Evolutionary conservation across 92 coral and sea anemone genomes (phyloP), one percentile per base, ranked within the genome.

Genomic region (Virgularia gustaviana): DNA sequence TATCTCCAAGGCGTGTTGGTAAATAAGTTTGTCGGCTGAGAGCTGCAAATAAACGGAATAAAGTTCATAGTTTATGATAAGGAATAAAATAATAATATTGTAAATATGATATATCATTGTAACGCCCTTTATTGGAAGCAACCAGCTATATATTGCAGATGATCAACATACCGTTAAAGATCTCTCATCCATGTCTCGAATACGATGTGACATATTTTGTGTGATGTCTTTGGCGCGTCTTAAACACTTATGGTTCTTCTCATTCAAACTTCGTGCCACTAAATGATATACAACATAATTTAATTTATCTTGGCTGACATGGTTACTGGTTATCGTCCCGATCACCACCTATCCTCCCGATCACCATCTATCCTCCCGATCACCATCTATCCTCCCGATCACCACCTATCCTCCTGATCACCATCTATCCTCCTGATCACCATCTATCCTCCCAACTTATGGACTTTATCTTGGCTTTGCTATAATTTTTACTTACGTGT

Each of bases 11-110:
- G 97, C 97, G 38, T 91, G 82, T 20, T 76, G 84, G 49, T 91
- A 91, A 80, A 91, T 91, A 74, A 91, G 73, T 64, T 88, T 89
- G 87, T 91, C 85, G 7, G 97, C 97, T 76, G 88, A 86, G 49
- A 88, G 87, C 97, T 91, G 71, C 64, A 35, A 42, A 24, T 20
- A 43, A 1, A 43, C 51, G 20, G 20, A 43, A n/a, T n/a, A n/a
- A n/a, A n/a, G n/a, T n/a, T n/a, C n/a, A n/a, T n/a, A n/a, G n/a
- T n/a, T n/a, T n/a, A n/a, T n/a, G n/a, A n/a, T n/a, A n/a, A n/a
- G n/a, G n/a, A n/a, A n/a, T n/a, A n/a, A n/a, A n/a, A n/a, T n/a
- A n/a, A n/a, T n/a, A n/a, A n/a, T n/a, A n/a, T n/a, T n/a, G n/a
- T n/a, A n/a, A n/a, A n/a, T n/a, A n/a, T n/a, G n/a, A n/a, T n/a